Base-by-base conservation (phyloP, 2,113 vertebrate genomes). In the Percina caprodes region DNA sequence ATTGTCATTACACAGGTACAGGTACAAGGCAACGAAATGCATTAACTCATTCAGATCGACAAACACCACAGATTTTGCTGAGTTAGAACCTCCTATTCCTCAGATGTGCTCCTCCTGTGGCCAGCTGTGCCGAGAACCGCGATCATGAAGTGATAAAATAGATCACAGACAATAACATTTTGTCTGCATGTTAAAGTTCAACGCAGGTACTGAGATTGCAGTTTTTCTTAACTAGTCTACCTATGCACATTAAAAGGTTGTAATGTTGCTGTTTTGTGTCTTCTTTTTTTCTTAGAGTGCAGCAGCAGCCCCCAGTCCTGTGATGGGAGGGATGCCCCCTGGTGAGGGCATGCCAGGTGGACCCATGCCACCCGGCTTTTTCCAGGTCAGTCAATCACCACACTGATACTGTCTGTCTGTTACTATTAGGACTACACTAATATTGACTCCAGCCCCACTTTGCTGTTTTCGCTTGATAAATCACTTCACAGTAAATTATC, bases 321-420 rank as follows among this genome's bases (percentile, higher is more conserved):
- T 95, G 77, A 94, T 95, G 93, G 95, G 95, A 78, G 94, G 94
- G 63, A 95, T 95, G 89, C 93, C 95, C 62, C 94, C 94, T n/a
- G 94, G 93, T 69, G 95, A 95, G 16, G 94, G 95, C 19, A 94
- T 95, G 94, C 94, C 95, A 13, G 94, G 94, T 74, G 95, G 95
- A 83, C 95, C 94, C 5, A 95, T 95, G 94, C 95, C 95, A n/a
- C 95, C 95, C 0, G 94, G 92, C 70, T 94, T 95, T 89, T 95
- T 95, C 85, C 95, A 95, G 94, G 95, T 95, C 72, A 92, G 93
- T 86, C 33, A 16, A 21, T 39, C 13, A n/a, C 61, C 19, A 54
- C 16, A 10, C 15, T 63, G 0, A 21, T 56, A 3, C 13, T 12
- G 5, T 23, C 13, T 12, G 5, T 23, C 49, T 63, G 14, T 52